These are phyloP conservation scores for Lasioglossum morio DNA, from an alignment of 2,888 invertebrate species.

Conservation along the genomic window DNA sequence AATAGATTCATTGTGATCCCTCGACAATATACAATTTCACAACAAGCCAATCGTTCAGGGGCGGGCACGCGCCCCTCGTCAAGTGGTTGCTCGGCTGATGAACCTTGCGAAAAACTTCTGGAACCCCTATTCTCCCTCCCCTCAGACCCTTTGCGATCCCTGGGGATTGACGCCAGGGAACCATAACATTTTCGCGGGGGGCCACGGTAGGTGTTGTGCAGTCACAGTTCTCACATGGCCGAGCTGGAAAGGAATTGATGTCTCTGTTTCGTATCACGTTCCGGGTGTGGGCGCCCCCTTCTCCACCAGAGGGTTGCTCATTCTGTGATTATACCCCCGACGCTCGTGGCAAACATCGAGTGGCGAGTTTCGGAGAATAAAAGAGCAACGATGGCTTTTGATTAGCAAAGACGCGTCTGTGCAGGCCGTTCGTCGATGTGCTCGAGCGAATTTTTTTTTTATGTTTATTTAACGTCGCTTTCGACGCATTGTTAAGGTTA, in stretches of 20 bases:
- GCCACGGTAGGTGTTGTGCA: constrained; percentile 75
- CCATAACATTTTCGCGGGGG: constrained; percentile 70
- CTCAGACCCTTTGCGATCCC: constrained; percentile 55
- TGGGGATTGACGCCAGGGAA: constrained; percentile 62
- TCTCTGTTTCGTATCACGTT: constrained; percentile 77
- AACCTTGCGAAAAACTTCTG: constrained; percentile 41
- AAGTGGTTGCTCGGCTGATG: constrained; percentile 59
- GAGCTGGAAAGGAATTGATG: constrained; percentile 76
- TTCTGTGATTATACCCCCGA: constrained; percentile 58
- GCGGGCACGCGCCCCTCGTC: constrained; percentile 58
- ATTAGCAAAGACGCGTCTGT: constrained; percentile 19
- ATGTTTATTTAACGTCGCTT: no score
- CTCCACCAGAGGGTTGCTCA: constrained; percentile 42
- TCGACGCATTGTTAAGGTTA: no score
- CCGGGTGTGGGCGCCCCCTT: constrained; percentile 50
- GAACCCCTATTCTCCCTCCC: background rate
- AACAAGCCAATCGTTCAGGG: constrained; percentile 77
- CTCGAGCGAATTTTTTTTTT: background rate
- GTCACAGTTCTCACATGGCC: constrained; percentile 74
- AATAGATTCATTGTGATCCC: constrained; percentile 34
- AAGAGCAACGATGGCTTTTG: constrained; percentile 17
- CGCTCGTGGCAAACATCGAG: constrained; percentile 19
- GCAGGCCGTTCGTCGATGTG: background rate
- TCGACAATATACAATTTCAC: constrained; percentile 75
- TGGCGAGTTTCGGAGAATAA: background rate